Evolutionary conservation across 2,113 vertebrate species (phyloP).

Genomic region (Ailurus styani): DNA sequence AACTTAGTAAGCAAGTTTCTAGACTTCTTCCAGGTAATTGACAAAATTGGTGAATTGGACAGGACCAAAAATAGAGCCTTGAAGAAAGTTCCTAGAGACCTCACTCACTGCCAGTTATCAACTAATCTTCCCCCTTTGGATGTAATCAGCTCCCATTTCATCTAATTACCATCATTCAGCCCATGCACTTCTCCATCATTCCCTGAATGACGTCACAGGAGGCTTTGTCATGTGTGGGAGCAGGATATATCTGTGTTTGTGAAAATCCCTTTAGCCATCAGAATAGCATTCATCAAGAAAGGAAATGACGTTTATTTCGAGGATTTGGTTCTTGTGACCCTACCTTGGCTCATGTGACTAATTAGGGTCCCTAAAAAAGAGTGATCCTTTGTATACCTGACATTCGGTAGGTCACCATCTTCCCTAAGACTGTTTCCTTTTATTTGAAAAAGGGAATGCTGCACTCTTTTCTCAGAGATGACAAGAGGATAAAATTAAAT

Average conservation of each 20-base stretch:
- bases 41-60: conserved; percentile 40
- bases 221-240: not conserved
- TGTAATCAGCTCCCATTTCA: conserved; percentile 34
- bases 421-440: not conserved
- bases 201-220: not conserved
- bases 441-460: not conserved
- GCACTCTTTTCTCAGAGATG: conserved; percentile 4
- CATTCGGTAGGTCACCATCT: not conserved
- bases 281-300: conserved; percentile 10
- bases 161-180: conserved; percentile 21
- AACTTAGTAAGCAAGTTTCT: conserved; percentile 41
- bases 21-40: conserved; percentile 21
- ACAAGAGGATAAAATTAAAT: conserved; percentile 14
- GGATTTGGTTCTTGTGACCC: not conserved
- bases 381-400: not conserved
- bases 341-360: not conserved
- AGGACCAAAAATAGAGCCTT: conserved; percentile 41
- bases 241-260: not conserved
- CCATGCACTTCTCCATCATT: not conserved
- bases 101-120: conserved; percentile 3
- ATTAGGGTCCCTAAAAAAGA: conserved; percentile 17
- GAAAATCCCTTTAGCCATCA: conserved; percentile 12
- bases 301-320: not conserved
- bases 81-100: conserved; percentile 1
- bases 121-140: not conserved